These are phyloP conservation scores for Cheilosia vulpina DNA, from an alignment of 2,888 invertebrate species.

Conservation along the genomic window DNA sequence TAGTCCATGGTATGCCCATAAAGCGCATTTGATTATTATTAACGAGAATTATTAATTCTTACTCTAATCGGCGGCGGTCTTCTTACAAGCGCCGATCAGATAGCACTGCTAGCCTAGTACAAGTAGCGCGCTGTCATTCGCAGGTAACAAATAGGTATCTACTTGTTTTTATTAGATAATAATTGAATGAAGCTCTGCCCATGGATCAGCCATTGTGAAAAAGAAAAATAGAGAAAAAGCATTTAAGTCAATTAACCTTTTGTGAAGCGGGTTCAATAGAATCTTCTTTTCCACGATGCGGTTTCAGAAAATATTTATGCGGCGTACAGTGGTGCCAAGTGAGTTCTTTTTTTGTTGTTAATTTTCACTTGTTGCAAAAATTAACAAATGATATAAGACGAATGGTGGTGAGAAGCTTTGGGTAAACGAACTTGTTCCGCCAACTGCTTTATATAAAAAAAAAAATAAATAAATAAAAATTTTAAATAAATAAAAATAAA, in stretches of 20 bases:
- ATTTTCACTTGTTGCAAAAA: too few relatives aligned
- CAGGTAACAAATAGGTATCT: not conserved
- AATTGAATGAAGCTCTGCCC: constrained; percentile 18
- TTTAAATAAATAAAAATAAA: too few relatives aligned
- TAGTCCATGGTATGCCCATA: not conserved
- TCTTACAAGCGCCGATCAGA: not conserved
- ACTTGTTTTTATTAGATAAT: constrained; percentile 12
- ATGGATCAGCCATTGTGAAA: not conserved
- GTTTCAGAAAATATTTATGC: not conserved
- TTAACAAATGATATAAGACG: too few relatives aligned
- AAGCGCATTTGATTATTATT: not conserved
- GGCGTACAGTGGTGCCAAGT: too few relatives aligned
- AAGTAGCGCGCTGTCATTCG: not conserved
- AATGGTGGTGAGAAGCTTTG: too few relatives aligned
- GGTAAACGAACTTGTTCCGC: too few relatives aligned
- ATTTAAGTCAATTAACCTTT: constrained; percentile 36
- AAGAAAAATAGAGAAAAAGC: constrained; percentile 4
- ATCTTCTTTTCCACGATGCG: constrained; percentile 15
- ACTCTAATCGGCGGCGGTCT: not conserved
- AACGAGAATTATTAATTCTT: not conserved
- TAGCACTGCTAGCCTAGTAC: not conserved
- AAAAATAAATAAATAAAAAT: too few relatives aligned
- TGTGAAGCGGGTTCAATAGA: constrained; percentile 15
- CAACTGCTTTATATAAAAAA: too few relatives aligned
- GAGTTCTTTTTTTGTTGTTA: too few relatives aligned